Evolutionary conservation across 2,888 invertebrate genomes (phyloP), one percentile per base, ranked within the genome.

Genomic region (Camptogramma bilineatum): DNA sequence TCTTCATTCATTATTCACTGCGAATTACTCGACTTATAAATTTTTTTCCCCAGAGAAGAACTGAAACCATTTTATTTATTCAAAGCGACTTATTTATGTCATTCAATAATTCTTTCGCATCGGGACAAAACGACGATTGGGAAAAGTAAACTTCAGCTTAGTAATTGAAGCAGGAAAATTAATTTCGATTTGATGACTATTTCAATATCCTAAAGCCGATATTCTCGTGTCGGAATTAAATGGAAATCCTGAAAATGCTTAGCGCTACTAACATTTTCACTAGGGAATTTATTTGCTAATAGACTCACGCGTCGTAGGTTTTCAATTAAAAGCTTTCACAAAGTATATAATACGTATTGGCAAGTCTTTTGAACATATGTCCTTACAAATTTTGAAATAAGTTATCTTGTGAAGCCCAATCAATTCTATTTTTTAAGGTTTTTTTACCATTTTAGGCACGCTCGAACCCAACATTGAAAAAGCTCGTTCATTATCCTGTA

Each of bases 1-100:
- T 86, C 80, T 82, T 84, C 84, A 83, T 91, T 90, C 85, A 89
- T 90, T 89, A 90, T 91, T 91, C 86, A 90, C 84, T 79, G 80
- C 80, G 84, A 87, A 88, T 89, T 88, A 87, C 83, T 80, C 80
- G 78, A 83, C 79, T 83, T 85, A 79, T 81, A 83, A 86, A n/a
- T n/a, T 87, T 88, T 89, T 86, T 82, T 78, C 81, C 83, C 83
- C 82, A 73, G 71, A 70, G 82, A 83, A 80, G 71, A 83, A 83
- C 80, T 83, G 83, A 82, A 83, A 82, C 79, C 82, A 74, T 83
- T 83, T 90, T 81, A 86, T 84, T 88, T 88, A 88, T 90, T 89
- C 85, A 90, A 74, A 77, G 72, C 72, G 76, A 79, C 78, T 83
- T 86, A 83, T 84, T 83, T 80, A 82, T 78, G 78, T 74, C 72